phyloP scores from a whole-genome alignment of 1,140 invertebrate species.

The Ylistrum balloti region DNA sequence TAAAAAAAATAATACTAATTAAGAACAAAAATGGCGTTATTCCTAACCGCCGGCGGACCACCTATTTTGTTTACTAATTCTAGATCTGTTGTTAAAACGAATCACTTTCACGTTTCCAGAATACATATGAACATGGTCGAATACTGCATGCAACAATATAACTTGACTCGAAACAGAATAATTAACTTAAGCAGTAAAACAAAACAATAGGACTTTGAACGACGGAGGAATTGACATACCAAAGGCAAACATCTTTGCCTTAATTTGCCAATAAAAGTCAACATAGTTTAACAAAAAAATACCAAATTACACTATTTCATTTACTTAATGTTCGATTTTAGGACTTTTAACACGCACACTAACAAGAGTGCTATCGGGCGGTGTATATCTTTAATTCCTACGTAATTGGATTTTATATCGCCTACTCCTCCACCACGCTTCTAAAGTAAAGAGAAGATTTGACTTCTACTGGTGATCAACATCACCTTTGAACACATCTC shows the following conservation, averaged over 20 bases:
- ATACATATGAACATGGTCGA: too few species aligned
- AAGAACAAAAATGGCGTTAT: neutral
- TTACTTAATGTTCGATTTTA: neutral
- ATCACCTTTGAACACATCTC: neutral
- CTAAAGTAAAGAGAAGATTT: too few species aligned
- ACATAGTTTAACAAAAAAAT: neutral
- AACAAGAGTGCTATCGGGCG: neutral
- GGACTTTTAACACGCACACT: neutral
- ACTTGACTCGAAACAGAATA: neutral
- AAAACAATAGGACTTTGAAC: neutral
- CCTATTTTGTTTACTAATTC: too few species aligned
- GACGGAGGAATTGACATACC: neutral
- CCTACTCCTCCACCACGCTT: too few species aligned
- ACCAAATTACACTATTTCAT: neutral
- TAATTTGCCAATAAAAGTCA: constrained; percentile 8
- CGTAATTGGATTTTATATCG: too few species aligned
- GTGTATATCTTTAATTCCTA: neutral
- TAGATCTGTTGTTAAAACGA: too few species aligned
- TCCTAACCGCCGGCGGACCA: too few species aligned
- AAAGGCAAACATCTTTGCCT: neutral
- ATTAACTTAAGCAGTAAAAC: neutral
- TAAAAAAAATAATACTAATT: neutral
- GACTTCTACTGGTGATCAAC: too few species aligned
- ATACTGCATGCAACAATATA: too few species aligned
- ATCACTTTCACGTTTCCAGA: too few species aligned